These are phyloP conservation scores for Tarsius wallacei DNA, from an alignment of 2,797 vertebrate genomes.

Conservation along the genomic window DNA sequence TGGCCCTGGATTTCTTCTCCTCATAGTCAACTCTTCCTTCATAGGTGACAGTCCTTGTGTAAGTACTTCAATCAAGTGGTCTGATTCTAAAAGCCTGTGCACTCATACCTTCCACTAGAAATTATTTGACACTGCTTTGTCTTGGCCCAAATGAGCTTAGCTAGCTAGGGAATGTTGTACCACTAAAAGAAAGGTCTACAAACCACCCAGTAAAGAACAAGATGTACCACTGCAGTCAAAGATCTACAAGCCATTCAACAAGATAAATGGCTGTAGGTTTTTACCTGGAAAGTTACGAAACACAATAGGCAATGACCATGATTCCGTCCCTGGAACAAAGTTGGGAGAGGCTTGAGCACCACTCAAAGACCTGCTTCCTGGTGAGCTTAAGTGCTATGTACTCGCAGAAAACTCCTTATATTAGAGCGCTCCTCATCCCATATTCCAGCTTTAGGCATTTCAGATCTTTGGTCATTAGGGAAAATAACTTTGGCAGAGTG, in stretches of 20 bases:
- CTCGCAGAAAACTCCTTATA: conserved; percentile 9
- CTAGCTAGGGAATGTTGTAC: neutral
- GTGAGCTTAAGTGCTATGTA: neutral
- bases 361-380: neutral
- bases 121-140: neutral
- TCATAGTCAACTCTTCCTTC: neutral
- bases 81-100: neutral
- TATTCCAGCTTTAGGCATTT: neutral
- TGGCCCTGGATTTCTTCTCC: neutral
- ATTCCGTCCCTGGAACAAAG: neutral
- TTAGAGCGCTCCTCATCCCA: neutral
- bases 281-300: neutral
- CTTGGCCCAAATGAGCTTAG: neutral
- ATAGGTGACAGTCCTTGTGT: neutral
- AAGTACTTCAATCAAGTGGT: neutral
- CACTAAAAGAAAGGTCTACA: neutral
- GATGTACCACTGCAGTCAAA: neutral
- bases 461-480: neutral
- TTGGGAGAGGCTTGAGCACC: neutral
- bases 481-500: conserved; percentile 10
- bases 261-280: neutral
- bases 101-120: neutral
- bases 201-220: neutral
- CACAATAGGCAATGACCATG: neutral
- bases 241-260: neutral